Evolutionary conservation across 2,888 invertebrate species (phyloP).

Genomic region (Machimus atricapillus): DNA sequence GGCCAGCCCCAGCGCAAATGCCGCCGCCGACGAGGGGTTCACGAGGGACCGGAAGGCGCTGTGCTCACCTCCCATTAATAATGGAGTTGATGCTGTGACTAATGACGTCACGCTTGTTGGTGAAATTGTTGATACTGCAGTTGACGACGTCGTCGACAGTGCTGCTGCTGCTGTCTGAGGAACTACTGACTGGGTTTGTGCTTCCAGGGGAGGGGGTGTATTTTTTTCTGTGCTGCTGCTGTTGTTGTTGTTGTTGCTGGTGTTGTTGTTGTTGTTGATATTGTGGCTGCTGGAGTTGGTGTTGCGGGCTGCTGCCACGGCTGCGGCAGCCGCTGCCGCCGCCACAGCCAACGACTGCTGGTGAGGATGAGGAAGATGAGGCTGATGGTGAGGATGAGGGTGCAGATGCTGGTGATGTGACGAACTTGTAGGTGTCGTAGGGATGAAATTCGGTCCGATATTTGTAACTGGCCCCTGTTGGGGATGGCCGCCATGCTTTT

Average conservation of each 20-base stretch:
- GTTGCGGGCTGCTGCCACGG: slow-evolving; percentile 58
- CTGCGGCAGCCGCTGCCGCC: slow-evolving; percentile 51
- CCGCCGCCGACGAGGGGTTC: slow-evolving; percentile 69
- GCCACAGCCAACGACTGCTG: slow-evolving; percentile 38
- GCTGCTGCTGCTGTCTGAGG: slow-evolving; percentile 38
- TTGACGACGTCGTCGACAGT: slow-evolving; percentile 40
- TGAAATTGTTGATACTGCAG: slow-evolving; percentile 51
- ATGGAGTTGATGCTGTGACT: slow-evolving; percentile 64
- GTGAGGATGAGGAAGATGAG: slow-evolving; percentile 44
- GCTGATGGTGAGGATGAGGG: slow-evolving; percentile 42
- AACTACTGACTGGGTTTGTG: slow-evolving; percentile 42
- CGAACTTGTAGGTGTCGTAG: slow-evolving; percentile 39
- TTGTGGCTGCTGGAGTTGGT: slow-evolving; percentile 64
- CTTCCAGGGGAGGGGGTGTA: slow-evolving; percentile 32
- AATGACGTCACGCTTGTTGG: slow-evolving; percentile 54
- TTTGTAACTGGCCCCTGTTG: slow-evolving; percentile 55
- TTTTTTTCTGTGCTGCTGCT: slow-evolving; percentile 26
- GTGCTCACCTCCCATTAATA: slow-evolving; percentile 87
- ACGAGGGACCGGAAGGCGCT: slow-evolving; percentile 83
- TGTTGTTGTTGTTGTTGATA: slow-evolving; percentile 43
- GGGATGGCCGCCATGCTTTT: slow-evolving; percentile 50
- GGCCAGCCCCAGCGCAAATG: slow-evolving; percentile 61
- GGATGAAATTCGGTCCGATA: slow-evolving; percentile 42
- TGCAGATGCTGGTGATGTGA: slow-evolving; percentile 38
- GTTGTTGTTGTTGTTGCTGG: slow-evolving; percentile 48